Evolutionary conservation across 2,888 invertebrate species (phyloP).

Genomic region (Melolontha melolontha): DNA sequence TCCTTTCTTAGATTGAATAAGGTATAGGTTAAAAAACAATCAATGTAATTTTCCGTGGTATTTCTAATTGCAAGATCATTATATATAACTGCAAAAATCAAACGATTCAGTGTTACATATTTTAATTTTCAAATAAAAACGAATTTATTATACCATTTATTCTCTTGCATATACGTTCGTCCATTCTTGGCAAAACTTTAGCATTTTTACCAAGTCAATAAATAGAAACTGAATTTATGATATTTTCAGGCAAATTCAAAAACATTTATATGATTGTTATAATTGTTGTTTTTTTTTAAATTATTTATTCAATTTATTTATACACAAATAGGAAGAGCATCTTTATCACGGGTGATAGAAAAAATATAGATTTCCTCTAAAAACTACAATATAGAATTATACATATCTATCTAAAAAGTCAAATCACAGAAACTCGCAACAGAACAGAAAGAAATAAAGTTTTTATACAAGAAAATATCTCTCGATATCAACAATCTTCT

Average conservation of each 20-base stretch:
- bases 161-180: no score
- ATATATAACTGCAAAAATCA: no score
- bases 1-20: no score
- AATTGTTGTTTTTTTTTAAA: conserved; percentile 44
- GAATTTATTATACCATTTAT: no score
- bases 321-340: conserved; percentile 60
- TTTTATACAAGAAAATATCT: conserved; percentile 21
- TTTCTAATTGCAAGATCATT: no score
- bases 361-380: conserved; percentile 57
- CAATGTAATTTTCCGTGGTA: no score
- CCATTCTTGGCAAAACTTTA: no score
- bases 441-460: conserved; percentile 10
- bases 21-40: no score
- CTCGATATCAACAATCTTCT: conserved; percentile 28
- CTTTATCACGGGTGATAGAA: conserved; percentile 64
- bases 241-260: conserved; percentile 41
- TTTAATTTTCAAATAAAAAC: no score
- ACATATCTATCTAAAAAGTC: conserved; percentile 39
- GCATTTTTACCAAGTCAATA: not conserved
- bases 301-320: conserved; percentile 36
- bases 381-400: conserved; percentile 41
- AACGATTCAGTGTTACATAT: no score
- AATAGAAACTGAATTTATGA: conserved; percentile 34
- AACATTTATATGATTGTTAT: conserved; percentile 46
- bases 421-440: conserved; percentile 38